Conservation (phyloP, 2,797 vertebrate genomes). For the Prionace glauca region DNA sequence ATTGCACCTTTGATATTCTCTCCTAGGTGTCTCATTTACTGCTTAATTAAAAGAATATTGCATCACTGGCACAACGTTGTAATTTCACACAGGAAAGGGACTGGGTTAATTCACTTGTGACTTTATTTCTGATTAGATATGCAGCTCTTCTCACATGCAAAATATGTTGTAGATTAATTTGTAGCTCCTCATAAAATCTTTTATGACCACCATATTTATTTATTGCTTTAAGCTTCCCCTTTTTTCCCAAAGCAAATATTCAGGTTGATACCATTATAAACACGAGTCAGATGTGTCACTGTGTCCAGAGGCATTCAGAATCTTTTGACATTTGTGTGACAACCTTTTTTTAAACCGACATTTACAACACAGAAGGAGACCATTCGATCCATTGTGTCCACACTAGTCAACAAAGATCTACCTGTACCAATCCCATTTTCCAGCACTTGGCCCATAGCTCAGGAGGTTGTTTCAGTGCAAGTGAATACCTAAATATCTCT, state of each 20-base stretch:
- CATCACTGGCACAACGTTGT: not conserved
- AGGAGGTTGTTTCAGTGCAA: no score
- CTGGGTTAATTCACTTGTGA: constrained; percentile 16
- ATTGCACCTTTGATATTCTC: constrained; percentile 34
- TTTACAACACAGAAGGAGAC: no score
- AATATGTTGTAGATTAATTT: constrained; percentile 29
- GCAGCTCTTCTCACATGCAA: constrained; percentile 6
- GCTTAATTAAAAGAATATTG: constrained; percentile 38
- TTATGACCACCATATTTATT: constrained; percentile 1
- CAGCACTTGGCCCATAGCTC: not conserved
- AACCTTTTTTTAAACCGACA: no score
- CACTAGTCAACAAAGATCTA: no score
- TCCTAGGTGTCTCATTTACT: constrained; percentile 27
- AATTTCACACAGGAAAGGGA: constrained; percentile 1
- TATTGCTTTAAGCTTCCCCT: not conserved
- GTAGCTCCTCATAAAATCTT: constrained; percentile 19
- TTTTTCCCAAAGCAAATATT: not conserved
- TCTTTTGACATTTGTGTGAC: not conserved
- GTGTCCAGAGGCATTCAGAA: not conserved
- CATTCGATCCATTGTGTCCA: no score
- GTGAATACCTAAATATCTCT: no score
- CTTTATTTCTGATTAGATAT: constrained; percentile 29
- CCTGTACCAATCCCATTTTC: no score
- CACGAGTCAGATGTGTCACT: not conserved
- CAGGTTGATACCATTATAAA: not conserved